Percentiles rank a stretch among this genome's conserved stretches.
These are phyloP conservation scores for Cartodere bifasciata DNA, from an alignment of 2,888 invertebrate genomes.

Conservation along the genomic window DNA sequence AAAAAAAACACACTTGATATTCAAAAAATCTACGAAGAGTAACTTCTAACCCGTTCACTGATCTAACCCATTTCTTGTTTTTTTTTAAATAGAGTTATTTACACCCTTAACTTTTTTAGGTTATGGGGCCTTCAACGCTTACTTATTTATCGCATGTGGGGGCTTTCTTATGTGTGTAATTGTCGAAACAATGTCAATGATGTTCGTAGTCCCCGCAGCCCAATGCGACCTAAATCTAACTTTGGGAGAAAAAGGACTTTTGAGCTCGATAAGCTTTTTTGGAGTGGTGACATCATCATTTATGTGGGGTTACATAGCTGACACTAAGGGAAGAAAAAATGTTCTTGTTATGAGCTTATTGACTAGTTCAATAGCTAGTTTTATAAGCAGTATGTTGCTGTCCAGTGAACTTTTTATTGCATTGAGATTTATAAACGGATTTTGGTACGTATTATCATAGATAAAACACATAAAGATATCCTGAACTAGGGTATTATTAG, in stretches of 20 bases:
- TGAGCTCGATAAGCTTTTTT: slow-evolving; percentile 52
- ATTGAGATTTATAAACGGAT: slow-evolving; percentile 40
- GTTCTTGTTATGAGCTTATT: slow-evolving; percentile 38
- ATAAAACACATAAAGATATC: too few species aligned
- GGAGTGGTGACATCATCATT: slow-evolving; percentile 48
- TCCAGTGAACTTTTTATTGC: slow-evolving; percentile 39
- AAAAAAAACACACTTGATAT: too few species aligned
- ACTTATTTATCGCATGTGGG: slow-evolving; percentile 47
- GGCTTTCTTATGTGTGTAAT: slow-evolving; percentile 53
- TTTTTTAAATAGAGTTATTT: background rate
- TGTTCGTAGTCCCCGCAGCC: slow-evolving; percentile 52
- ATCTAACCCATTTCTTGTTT: background rate
- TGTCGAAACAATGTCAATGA: slow-evolving; percentile 51
- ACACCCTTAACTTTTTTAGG: slow-evolving; percentile 29
- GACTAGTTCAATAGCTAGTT: slow-evolving; percentile 35
- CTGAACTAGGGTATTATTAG: too few species aligned
- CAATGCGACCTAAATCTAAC: slow-evolving; percentile 54
- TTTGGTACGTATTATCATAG: too few species aligned
- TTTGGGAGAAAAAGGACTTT: slow-evolving; percentile 46
- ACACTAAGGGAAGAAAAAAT: slow-evolving; percentile 39
- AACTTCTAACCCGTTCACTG: too few species aligned
- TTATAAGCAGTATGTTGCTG: slow-evolving; percentile 39
- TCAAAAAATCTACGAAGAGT: too few species aligned
- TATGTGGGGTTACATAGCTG: slow-evolving; percentile 46
- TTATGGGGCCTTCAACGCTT: slow-evolving; percentile 49